Conservation (phyloP, 2,113 vertebrate genomes). For the Pyrgilauda ruficollis region DNA sequence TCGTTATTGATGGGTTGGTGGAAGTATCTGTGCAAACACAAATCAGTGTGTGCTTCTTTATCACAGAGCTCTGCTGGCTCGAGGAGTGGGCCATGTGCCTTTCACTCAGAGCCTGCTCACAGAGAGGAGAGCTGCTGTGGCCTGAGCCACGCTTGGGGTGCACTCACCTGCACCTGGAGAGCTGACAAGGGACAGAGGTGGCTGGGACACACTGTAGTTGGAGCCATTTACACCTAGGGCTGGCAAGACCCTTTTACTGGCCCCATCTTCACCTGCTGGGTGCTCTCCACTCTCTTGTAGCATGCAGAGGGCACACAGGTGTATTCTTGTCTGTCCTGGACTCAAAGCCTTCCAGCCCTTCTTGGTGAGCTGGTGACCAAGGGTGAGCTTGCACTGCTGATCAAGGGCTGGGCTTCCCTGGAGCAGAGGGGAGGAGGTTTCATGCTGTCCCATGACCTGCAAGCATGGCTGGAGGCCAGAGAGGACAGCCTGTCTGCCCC, state of each 20-base stretch:
- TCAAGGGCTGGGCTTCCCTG: not conserved
- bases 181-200: not conserved
- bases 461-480: not conserved
- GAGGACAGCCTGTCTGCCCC: not conserved
- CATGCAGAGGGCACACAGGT: not conserved
- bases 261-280: accelerated
- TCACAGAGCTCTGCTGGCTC: not conserved
- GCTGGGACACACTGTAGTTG: not conserved
- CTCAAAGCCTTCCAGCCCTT: not conserved
- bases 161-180: not conserved
- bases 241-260: not conserved
- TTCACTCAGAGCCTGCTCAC: not conserved
- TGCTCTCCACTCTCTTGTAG: not conserved
- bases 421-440: not conserved
- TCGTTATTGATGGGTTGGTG: not conserved
- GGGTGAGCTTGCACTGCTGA: not conserved
- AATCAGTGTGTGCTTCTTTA: not conserved
- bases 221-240: not conserved
- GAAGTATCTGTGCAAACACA: not conserved
- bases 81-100: not conserved
- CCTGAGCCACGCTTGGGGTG: accelerated
- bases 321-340: not conserved
- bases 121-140: not conserved
- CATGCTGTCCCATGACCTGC: not conserved
- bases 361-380: not conserved